Conservation (phyloP, 2,888 invertebrate species). For the Watsonalla binaria region DNA sequence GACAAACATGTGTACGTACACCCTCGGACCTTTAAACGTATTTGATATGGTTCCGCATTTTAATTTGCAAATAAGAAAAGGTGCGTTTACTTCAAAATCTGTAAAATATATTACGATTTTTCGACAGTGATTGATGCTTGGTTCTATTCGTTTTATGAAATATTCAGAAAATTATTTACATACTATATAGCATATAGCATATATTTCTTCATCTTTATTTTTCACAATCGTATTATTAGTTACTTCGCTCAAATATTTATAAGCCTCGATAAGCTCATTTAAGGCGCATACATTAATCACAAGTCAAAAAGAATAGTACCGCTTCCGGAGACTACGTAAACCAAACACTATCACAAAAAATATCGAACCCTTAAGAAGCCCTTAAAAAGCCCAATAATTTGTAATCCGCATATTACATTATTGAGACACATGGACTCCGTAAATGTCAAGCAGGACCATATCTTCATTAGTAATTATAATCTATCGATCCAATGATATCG, state of each 20-base stretch:
- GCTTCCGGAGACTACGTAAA: slow-evolving; percentile 40
- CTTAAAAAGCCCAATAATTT: slow-evolving; percentile 41
- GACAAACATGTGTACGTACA: slow-evolving; percentile 11
- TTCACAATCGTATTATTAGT: not conserved
- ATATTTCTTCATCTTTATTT: no score
- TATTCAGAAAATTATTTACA: no score
- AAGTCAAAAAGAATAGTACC: slow-evolving; percentile 25
- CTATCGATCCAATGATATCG: not conserved
- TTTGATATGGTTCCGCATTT: not conserved
- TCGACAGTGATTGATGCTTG: no score
- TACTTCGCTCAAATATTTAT: slow-evolving; percentile 23
- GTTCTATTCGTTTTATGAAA: no score
- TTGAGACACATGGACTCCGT: slow-evolving; percentile 20
- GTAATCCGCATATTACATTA: slow-evolving; percentile 33
- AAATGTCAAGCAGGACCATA: slow-evolving; percentile 7
- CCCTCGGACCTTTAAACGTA: not conserved
- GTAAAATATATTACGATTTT: no score
- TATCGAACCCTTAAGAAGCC: slow-evolving; percentile 38
- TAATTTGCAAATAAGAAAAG: not conserved
- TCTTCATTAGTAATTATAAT: not conserved
- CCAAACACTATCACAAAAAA: slow-evolving; percentile 34
- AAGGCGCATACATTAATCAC: slow-evolving; percentile 37
- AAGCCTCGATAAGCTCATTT: slow-evolving; percentile 26
- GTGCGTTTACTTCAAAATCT: not conserved
- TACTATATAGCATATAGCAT: no score